Conservation (phyloP, 2,888 invertebrate genomes). For the Diarsia rubi region DNA sequence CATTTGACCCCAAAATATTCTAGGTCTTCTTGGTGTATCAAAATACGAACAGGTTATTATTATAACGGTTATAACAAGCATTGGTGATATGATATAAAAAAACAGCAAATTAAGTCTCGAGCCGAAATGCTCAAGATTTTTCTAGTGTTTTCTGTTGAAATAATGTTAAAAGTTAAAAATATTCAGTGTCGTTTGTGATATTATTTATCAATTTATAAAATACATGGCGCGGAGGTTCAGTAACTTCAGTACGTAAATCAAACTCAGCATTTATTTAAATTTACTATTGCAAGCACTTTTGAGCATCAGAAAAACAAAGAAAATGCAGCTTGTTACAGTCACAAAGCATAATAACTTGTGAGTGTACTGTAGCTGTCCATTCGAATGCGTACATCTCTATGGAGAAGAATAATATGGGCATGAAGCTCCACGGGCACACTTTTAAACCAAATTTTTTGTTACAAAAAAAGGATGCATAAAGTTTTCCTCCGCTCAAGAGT, state of each 20-base stretch:
- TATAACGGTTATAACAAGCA: background rate
- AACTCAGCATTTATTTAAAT: too few species aligned
- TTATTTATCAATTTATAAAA: background rate
- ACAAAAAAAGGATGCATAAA: background rate
- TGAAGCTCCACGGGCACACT: too few species aligned
- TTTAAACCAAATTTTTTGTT: too few species aligned
- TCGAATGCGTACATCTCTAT: too few species aligned
- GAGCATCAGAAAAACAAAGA: too few species aligned
- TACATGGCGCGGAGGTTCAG: background rate
- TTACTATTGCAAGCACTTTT: too few species aligned
- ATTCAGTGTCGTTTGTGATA: background rate
- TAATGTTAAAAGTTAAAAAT: background rate
- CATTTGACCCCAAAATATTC: conserved; percentile 5
- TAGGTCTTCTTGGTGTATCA: background rate
- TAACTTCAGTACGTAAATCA: background rate
- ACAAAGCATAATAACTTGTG: too few species aligned
- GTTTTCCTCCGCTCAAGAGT: background rate
- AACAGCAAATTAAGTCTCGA: background rate
- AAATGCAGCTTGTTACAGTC: too few species aligned
- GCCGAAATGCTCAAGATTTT: background rate
- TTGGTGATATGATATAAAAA: background rate
- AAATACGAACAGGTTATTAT: conserved; percentile 3
- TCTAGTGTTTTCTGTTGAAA: too few species aligned
- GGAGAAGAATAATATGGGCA: too few species aligned
- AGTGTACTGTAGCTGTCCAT: too few species aligned